A percentile compares a stretch with the other conserved stretches of the same genome.
Conservation (phyloP, 2,113 vertebrate species). For the Chaetops frenatus region DNA sequence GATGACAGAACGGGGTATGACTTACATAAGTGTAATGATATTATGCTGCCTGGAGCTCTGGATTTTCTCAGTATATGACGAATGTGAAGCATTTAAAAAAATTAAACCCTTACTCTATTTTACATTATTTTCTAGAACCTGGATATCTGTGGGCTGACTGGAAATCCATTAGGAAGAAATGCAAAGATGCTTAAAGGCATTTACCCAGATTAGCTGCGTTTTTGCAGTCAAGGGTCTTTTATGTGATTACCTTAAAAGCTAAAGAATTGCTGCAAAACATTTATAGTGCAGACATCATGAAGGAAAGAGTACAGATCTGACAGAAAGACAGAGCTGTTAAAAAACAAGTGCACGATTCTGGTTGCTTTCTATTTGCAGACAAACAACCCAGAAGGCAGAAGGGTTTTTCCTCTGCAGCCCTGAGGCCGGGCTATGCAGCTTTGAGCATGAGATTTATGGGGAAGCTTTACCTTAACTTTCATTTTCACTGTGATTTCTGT, state of each 20-base stretch:
- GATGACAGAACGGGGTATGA: not conserved
- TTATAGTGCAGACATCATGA: not conserved
- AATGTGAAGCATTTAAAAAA: constrained; percentile 14
- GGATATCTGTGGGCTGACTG: constrained; percentile 18
- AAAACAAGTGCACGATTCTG: not conserved
- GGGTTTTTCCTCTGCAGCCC: not conserved
- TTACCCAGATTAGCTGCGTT: constrained; percentile 37
- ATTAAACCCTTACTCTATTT: constrained; percentile 4
- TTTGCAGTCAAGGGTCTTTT: constrained; percentile 41
- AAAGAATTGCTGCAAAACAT: constrained; percentile 31
- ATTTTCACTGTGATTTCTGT: not conserved
- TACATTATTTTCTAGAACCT: not conserved
- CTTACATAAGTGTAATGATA: not conserved
- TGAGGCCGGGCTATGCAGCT: not conserved
- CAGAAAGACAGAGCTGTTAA: not conserved
- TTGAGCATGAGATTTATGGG: not conserved
- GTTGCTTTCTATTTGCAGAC: not conserved
- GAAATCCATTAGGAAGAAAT: constrained; percentile 47
- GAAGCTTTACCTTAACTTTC: not conserved
- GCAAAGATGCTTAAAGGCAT: constrained; percentile 47
- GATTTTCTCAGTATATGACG: not conserved
- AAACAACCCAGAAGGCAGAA: not conserved
- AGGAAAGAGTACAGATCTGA: not conserved
- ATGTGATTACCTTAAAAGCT: constrained; percentile 59
- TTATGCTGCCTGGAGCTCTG: not conserved